Evolutionary conservation across 1,140 invertebrate species (phyloP).

Genomic region (Pemphigus obesinymphae): DNA sequence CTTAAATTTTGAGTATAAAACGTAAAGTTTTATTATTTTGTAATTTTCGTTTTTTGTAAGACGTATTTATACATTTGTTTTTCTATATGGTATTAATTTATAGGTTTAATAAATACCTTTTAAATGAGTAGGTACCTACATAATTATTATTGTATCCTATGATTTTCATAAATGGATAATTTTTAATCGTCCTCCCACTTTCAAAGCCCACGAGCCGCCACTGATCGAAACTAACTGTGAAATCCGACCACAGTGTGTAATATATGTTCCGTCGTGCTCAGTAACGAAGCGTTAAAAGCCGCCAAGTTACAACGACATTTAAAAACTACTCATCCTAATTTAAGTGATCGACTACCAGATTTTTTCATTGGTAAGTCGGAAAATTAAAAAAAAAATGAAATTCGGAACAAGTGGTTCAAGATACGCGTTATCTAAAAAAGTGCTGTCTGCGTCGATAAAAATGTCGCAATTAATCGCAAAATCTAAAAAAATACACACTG

Average conservation of each 20-base stretch:
- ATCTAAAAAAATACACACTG: constrained; percentile 43
- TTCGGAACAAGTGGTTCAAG: not conserved
- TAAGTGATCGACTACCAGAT: not conserved
- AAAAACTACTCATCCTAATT: constrained; percentile 23
- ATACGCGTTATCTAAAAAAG: not conserved
- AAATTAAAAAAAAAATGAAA: constrained; percentile 25
- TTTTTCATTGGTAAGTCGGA: not conserved
- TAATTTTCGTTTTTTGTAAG: too few species aligned
- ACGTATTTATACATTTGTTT: too few species aligned
- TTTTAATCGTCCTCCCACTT: too few species aligned
- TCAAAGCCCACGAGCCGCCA: too few species aligned
- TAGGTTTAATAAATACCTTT: too few species aligned
- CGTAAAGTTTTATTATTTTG: too few species aligned
- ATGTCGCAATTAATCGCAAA: constrained; percentile 47
- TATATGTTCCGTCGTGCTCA: constrained; percentile 32
- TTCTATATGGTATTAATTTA: too few species aligned
- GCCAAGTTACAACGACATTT: constrained; percentile 33
- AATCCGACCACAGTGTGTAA: constrained; percentile 4
- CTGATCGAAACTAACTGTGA: not conserved
- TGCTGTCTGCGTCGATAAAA: not conserved
- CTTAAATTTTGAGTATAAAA: too few species aligned
- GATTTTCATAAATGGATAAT: too few species aligned
- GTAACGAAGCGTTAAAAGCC: constrained; percentile 38
- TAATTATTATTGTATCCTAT: too few species aligned
- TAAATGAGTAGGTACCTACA: too few species aligned